Conservation (phyloP, 1,140 invertebrate species). For the Centruroides sculpturatus region DNA sequence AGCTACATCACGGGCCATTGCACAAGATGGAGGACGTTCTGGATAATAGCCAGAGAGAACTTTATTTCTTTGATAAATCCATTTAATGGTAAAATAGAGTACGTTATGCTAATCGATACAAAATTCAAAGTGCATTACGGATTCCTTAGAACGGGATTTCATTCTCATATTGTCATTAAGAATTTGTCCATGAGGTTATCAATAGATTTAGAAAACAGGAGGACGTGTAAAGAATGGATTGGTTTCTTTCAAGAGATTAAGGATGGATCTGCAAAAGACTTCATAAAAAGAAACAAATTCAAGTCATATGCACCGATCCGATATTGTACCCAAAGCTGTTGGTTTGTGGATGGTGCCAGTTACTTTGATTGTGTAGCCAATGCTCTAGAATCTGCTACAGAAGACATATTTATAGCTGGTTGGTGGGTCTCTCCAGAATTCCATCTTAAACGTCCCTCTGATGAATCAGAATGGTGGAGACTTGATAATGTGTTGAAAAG, state of each 20-base stretch:
- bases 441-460: slow-evolving; percentile 70
- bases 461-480: slow-evolving; percentile 65
- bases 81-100: no score
- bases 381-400: slow-evolving; percentile 66
- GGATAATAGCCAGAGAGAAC: no score
- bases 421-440: slow-evolving; percentile 97
- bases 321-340: slow-evolving; percentile 42
- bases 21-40: no score
- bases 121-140: no score
- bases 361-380: slow-evolving; percentile 83
- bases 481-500: slow-evolving; percentile 67
- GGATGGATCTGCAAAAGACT: slow-evolving; percentile 48
- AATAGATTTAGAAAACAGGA: no score
- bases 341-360: slow-evolving; percentile 70
- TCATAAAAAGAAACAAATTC: slow-evolving; percentile 57
- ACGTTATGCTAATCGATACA: no score
- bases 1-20: no score
- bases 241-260: slow-evolving; percentile 51
- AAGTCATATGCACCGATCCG: slow-evolving; percentile 71
- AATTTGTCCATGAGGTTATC: no score
- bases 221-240: slow-evolving; percentile 52
- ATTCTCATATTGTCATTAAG: no score
- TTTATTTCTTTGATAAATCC: no score
- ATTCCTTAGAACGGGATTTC: no score
- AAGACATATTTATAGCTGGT: slow-evolving; percentile 91